phyloP scores from a whole-genome alignment of 1,140 invertebrate species.

The Batillaria attramentaria region DNA sequence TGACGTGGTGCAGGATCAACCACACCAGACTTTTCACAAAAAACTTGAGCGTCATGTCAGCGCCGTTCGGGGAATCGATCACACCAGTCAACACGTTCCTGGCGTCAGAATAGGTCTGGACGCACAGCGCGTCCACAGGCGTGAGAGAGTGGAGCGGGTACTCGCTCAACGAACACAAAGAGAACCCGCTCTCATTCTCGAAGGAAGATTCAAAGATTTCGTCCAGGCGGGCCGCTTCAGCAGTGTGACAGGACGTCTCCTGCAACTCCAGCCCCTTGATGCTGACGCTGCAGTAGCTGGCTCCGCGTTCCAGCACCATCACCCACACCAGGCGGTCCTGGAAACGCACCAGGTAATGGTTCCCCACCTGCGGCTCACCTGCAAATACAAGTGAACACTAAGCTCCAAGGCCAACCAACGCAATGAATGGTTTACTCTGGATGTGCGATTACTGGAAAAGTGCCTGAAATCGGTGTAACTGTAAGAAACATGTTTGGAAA shows the following conservation, averaged over 20 bases:
- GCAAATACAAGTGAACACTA: slow-evolving; percentile 30
- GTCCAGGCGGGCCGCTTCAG: slow-evolving; percentile 74
- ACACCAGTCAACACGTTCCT: slow-evolving; percentile 74
- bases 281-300: slow-evolving; percentile 68
- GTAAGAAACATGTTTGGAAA: too few relatives aligned
- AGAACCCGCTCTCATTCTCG: slow-evolving; percentile 47
- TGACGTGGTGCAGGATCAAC: slow-evolving; percentile 71
- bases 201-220: slow-evolving; percentile 73
- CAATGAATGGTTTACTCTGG: too few relatives aligned
- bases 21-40: slow-evolving; percentile 72
- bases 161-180: slow-evolving; percentile 56
- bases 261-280: slow-evolving; percentile 75
- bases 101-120: slow-evolving; percentile 73
- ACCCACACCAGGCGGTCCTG: slow-evolving; percentile 74
- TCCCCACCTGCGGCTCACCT: slow-evolving; percentile 71
- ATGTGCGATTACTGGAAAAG: too few relatives aligned
- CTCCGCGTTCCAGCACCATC: slow-evolving; percentile 71
- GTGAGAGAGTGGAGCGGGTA: slow-evolving; percentile 68
- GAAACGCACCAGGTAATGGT: slow-evolving; percentile 72
- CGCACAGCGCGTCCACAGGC: slow-evolving; percentile 60
- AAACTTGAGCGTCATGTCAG: slow-evolving; percentile 64
- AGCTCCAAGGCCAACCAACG: too few relatives aligned
- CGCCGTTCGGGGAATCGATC: slow-evolving; percentile 71
- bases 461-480: too few relatives aligned
- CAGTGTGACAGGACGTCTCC: slow-evolving; percentile 75